Conservation (phyloP, 92 coral and sea anemone species). For the Ricordea florida region DNA sequence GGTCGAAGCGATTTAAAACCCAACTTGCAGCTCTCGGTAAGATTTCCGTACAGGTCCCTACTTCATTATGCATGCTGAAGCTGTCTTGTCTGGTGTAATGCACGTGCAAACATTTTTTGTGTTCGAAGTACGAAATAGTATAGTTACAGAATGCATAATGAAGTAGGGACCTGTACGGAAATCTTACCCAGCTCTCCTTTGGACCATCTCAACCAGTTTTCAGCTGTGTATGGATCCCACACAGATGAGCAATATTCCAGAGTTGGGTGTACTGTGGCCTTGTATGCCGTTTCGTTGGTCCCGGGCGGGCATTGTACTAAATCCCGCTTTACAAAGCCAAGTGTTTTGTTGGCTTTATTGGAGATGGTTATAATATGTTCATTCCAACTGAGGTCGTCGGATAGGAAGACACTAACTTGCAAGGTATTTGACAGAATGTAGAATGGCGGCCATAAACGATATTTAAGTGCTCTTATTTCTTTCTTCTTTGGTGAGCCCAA, state of each 20-base stretch:
- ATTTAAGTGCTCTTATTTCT: too few relatives aligned
- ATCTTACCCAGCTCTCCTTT: too few relatives aligned
- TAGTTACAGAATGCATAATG: too few relatives aligned
- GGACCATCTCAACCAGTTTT: constrained; percentile 2
- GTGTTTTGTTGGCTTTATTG: constrained; percentile 18
- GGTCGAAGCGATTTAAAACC: background rate
- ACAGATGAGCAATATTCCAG: constrained; percentile 1
- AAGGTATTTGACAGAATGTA: constrained; percentile 25
- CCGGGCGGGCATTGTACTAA: background rate
- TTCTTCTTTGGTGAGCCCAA: too few relatives aligned
- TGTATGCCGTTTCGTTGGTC: constrained; percentile 13
- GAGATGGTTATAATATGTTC: constrained; percentile 1
- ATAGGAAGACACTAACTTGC: constrained; percentile 23
- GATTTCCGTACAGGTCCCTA: too few relatives aligned
- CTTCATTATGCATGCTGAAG: too few relatives aligned
- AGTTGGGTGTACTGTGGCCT: background rate
- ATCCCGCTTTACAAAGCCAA: constrained; percentile 2
- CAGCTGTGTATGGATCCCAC: constrained; percentile 7
- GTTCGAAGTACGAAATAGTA: too few relatives aligned
- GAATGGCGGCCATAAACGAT: too few relatives aligned
- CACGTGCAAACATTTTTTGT: too few relatives aligned
- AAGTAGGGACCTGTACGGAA: too few relatives aligned
- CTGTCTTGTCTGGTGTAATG: too few relatives aligned
- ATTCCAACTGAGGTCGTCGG: constrained; percentile 41
- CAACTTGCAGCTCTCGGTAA: constrained; percentile 8